Evolutionary conservation across 2,113 vertebrate species (phyloP), one percentile per base, ranked within the genome.

Genomic region (Sigmodon hispidus): DNA sequence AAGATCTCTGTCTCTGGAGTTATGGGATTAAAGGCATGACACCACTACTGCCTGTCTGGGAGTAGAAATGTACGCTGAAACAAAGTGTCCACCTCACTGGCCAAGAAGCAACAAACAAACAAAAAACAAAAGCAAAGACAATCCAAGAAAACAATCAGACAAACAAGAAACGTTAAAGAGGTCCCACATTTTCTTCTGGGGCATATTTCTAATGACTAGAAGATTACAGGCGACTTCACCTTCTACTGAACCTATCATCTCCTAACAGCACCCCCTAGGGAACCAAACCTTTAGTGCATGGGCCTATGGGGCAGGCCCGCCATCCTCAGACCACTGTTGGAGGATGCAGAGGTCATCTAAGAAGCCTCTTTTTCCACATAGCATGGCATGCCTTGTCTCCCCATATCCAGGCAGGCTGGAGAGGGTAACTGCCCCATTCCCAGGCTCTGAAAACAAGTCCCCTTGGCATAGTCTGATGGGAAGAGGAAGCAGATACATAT

Each of bases 401-500:
- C 91, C 26, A 1, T 6, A 9, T n/a, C 21, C 70, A 45, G 59
- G 19, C 0, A 0, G 72, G 48, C 57, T 77, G 2, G 24, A 93
- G 29, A 93, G 84, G 61, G 89, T 48, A 1, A 59, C 36, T 57
- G 34, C 93, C 10, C 95, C 96, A 91, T 97, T 92, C 87, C 94
- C 90, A 87, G 94, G 90, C 93, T 89, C 69, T 72, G 96, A 88
- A 97, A 97, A 95, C 94, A 67, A 87, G 97, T 98, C 96, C 97
- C 94, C 95, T 95, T 73, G 36, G 85, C 97, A 91, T 94, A 77
- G 92, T 93, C 97, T 92, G 97, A 45, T 98, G 98, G 98, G 98
- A 98, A 98, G 98, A 98, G 98, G 98, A 99, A 99, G 96, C 97
- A 98, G 98, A 99, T 98, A 98, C 98, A 89, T 98, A 98, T 95